These are phyloP conservation scores for Puffinus mauretanicus DNA, from an alignment of 2,113 vertebrate genomes.

Conservation along the genomic window DNA sequence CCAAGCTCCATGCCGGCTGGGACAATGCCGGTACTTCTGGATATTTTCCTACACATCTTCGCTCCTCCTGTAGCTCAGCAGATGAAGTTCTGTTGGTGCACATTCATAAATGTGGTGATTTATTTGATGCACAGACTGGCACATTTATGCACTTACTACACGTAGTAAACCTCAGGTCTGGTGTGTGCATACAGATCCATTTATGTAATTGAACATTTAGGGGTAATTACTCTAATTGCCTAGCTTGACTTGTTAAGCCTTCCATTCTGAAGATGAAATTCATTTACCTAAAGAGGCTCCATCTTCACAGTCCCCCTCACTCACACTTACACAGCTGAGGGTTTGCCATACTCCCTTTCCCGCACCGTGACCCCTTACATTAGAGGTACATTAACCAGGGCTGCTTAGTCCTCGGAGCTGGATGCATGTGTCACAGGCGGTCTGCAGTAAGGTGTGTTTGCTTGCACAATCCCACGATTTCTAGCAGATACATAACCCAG, in stretches of 20 bases:
- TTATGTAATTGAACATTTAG: conserved; percentile 10
- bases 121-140: not conserved
- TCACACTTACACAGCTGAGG: not conserved
- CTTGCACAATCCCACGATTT: not conserved
- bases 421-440: rapidly evolving
- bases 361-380: rapidly evolving
- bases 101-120: not conserved
- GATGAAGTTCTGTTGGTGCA: not conserved
- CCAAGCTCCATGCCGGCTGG: not conserved
- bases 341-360: not conserved
- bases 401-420: not conserved
- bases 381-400: not conserved
- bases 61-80: not conserved
- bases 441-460: not conserved
- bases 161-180: not conserved
- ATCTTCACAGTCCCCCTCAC: not conserved
- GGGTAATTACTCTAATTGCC: conserved; percentile 27
- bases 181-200: not conserved
- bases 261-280: not conserved
- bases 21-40: not conserved
- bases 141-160: not conserved
- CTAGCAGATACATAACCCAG: not conserved
- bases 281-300: not conserved
- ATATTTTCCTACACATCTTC: not conserved
- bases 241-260: not conserved